Evolutionary conservation across 1,140 invertebrate species (phyloP).

Genomic region (Rhynchophorus ferrugineus): DNA sequence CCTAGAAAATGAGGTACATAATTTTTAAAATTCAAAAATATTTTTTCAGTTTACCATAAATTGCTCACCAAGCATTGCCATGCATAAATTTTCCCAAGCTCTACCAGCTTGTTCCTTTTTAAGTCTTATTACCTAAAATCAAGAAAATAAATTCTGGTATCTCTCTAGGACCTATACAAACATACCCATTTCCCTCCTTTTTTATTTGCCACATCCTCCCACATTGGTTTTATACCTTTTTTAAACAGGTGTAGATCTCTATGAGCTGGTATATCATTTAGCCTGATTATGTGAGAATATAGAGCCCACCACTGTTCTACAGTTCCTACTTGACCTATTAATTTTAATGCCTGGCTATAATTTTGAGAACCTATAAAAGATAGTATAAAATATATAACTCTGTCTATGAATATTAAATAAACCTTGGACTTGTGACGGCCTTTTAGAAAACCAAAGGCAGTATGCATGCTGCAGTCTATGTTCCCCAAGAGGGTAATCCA

Average conservation of each 20-base stretch:
- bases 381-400: background rate
- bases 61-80: conserved; percentile 97
- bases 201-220: conserved; percentile 93
- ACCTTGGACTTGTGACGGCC: conserved; percentile 42
- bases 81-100: conserved; percentile 97
- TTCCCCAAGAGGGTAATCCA: conserved; percentile 66
- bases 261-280: conserved; percentile 80
- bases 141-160: background rate
- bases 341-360: conserved; percentile 58
- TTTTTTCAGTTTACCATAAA: conserved; percentile 72
- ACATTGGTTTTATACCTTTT: conserved; percentile 97
- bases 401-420: background rate
- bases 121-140: conserved; percentile 61
- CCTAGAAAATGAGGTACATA: conserved; percentile 25
- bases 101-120: conserved; percentile 90
- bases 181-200: conserved; percentile 94
- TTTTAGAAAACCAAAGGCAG: conserved; percentile 81
- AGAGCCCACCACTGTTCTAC: conserved; percentile 97
- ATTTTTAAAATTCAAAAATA: background rate
- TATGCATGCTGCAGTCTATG: conserved; percentile 85
- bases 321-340: conserved; percentile 78
- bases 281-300: conserved; percentile 85
- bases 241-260: conserved; percentile 97
- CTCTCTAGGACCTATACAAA: background rate
- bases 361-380: conserved; percentile 29